Evolutionary conservation across 2,113 vertebrate genomes (phyloP), one percentile per base, ranked within the genome.

Genomic region (Polypterus bichir): DNA sequence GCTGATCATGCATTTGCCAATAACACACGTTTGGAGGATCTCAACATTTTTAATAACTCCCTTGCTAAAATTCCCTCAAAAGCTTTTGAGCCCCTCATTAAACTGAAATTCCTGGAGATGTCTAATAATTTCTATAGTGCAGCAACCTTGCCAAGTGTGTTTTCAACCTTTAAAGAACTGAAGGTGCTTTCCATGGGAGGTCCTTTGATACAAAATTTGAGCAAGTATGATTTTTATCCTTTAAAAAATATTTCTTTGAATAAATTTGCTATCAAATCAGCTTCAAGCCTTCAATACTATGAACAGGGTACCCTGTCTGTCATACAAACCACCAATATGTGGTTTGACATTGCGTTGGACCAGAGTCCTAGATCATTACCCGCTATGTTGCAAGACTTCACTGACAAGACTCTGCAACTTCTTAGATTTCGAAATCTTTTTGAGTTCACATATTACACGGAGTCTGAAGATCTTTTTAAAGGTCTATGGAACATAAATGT

Each of bases 351-450:
- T 57, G 80, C 86, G 1, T 44, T 92, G 49, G 90, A 91, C 46
- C 62, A 69, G 54, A 74, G 0, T 2, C 74, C 85, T 1, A 5
- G 6, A 0, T 57, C 60, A 2, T 76, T 92, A 4, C 71, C 69
- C 0, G 46, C 52, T 10, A 85, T 92, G 62, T 70, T 92, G 7
- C 62, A 1, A 6, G 91, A 92, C 66, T 62, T 92, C 4, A 61
- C 66, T 47, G 82, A 80, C 59, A 89, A 85, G 64, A 76, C 70
- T 1, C 69, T 89, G 2, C 27, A 3, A 0, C 54, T 46, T 56
- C 67, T 92, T 61, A 84, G 86, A 11, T 90, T 92, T 64, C 81
- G 87, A 0, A 89, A 89, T 64, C 76, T 91, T 64, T 92, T 92
- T 49, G 86, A 88, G 68, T 91, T 90, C 69, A 84, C 47, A 49